Base-by-base conservation (phyloP, 2,888 invertebrate genomes). In the Nomada lathburiana region DNA sequence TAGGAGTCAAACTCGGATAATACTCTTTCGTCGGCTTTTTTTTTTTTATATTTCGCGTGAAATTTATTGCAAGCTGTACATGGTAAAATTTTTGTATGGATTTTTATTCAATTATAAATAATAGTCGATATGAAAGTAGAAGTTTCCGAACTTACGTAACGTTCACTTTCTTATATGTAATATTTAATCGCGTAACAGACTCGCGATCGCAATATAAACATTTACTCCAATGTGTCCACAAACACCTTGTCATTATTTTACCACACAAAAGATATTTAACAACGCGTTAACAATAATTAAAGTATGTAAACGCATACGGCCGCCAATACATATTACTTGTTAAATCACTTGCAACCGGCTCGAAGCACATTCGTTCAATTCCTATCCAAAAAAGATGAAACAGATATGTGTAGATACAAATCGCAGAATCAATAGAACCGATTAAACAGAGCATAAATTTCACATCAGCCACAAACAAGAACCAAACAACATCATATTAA, bases 1-100 rank as follows among this genome's bases (percentile, higher is more conserved):
- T 29, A 29, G 26, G 47, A 29, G 18, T 70, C 59, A 70, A 63
- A 72, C 20, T 13, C 52, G 18, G 50, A 42, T 60, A 69, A 57
- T 55, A 36, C 18, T 2, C 20, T 23, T 23, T 50, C 20, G 18
- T n/a, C 23, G 23, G 55, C 68, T 20, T 18, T 57, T n/a, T 4
- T 23, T 23, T 44, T n/a, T 4, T 23, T 10, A 10, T 26, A 55
- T 42, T 42, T 42, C 42, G 42, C 18, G 42, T 16, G 42, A 69
- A 57, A 69, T 69, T 42, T 57, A 69, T 44, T 57, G 2, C 23
- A 26, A 26, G 5, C 36, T 23, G 26, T 18, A 26, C 20, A 55
- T 23, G 42, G 23, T 18, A 18, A 55, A 23, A 44, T 57, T 69
- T 23, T 18, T 4, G 42, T 69, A 13, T 3, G 13, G 18, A 50